Evolutionary conservation across 2,113 vertebrate genomes (phyloP).

Genomic region (Spea multiplicata): DNA sequence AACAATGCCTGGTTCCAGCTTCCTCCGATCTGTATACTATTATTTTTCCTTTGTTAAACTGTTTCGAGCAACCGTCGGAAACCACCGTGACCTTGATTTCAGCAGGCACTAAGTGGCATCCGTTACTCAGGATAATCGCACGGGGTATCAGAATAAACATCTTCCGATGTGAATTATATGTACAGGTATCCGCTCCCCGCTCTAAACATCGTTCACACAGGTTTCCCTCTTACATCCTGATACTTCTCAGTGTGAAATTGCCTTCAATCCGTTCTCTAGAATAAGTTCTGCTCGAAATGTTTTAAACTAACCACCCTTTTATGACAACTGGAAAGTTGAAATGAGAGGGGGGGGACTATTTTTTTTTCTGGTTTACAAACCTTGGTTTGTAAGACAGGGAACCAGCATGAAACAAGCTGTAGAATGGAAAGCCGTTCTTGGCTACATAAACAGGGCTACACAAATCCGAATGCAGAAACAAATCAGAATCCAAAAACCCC

Average conservation of each 20-base stretch:
- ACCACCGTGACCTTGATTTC: conserved; percentile 15
- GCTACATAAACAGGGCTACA: too few relatives aligned
- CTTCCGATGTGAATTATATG: not conserved
- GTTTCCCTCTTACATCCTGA: not conserved
- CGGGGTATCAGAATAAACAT: not conserved
- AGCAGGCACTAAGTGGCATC: conserved; percentile 3
- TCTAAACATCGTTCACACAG: conserved; percentile 15
- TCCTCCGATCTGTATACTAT: not conserved
- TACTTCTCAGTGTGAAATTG: conserved; percentile 34
- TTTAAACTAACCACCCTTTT: conserved; percentile 29
- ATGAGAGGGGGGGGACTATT: not conserved
- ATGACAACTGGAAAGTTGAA: conserved; percentile 14
- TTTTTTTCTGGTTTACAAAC: not conserved
- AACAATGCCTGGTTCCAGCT: not conserved
- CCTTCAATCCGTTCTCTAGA: conserved; percentile 34
- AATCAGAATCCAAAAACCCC: too few relatives aligned
- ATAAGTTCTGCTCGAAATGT: conserved; percentile 31
- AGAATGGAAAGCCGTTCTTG: too few relatives aligned
- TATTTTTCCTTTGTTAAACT: not conserved
- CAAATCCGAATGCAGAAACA: too few relatives aligned
- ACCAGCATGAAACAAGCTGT: too few relatives aligned
- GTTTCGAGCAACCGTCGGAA: not conserved
- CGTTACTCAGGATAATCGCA: conserved; percentile 17
- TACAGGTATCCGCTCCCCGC: not conserved
- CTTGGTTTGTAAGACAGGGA: not conserved